A percentile compares a stretch with the other conserved stretches of the same genome.
Conservation (phyloP, 2,888 invertebrate genomes). For the Protodeltote pygarga region DNA sequence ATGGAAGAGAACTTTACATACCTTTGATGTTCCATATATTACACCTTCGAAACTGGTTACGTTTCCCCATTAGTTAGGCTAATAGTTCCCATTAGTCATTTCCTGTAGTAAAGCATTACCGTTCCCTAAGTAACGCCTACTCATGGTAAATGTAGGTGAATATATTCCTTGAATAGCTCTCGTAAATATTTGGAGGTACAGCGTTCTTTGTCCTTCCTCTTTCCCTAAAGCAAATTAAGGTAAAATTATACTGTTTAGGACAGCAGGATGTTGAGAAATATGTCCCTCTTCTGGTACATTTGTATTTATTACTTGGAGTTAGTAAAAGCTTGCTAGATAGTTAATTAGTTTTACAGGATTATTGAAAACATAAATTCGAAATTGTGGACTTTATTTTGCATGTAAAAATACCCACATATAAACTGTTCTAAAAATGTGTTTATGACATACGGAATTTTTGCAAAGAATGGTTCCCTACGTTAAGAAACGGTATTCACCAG, state of each 20-base stretch:
- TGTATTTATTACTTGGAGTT: constrained; percentile 40
- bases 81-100: constrained; percentile 72
- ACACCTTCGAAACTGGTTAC: constrained; percentile 47
- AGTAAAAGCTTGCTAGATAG: constrained; percentile 3
- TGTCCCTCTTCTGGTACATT: constrained; percentile 50
- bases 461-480: too few relatives aligned
- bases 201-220: constrained; percentile 64
- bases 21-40: constrained; percentile 48
- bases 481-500: too few relatives aligned
- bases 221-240: constrained; percentile 67
- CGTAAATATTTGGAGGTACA: constrained; percentile 64
- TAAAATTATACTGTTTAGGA: constrained; percentile 65
- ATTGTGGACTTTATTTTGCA: too few relatives aligned
- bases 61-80: constrained; percentile 63
- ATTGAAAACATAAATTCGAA: too few relatives aligned
- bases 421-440: too few relatives aligned
- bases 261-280: constrained; percentile 61
- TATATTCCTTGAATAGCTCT: constrained; percentile 29
- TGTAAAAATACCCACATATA: too few relatives aligned
- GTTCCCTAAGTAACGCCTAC: constrained; percentile 60
- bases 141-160: constrained; percentile 41
- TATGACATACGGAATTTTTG: too few relatives aligned
- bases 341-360: too few relatives aligned
- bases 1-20: constrained; percentile 23
- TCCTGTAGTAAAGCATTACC: constrained; percentile 67